Evolutionary conservation across 2,888 invertebrate species (phyloP).

Genomic region (Quadriops clusia): DNA sequence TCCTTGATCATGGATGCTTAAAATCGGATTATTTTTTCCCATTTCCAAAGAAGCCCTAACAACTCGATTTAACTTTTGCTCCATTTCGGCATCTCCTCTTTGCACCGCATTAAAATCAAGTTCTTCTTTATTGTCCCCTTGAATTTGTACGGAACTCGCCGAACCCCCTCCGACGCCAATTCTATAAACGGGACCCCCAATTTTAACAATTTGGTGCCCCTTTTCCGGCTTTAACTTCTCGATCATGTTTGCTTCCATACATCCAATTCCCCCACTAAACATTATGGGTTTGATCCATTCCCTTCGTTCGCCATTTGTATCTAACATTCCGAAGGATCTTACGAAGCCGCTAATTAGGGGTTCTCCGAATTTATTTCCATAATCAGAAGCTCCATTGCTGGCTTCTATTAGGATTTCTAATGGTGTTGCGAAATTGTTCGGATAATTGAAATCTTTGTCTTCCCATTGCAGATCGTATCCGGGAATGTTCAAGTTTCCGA

Average conservation of each 20-base stretch:
- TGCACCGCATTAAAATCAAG: conserved; percentile 96
- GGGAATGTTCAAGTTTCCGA: conserved; percentile 85
- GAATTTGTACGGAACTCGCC: conserved; percentile 90
- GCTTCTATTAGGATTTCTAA: conserved; percentile 87
- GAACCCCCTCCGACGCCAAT: conserved; percentile 98
- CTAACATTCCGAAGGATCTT: conserved; percentile 74
- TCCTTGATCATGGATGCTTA: conserved; percentile 96
- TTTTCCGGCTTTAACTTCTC: conserved; percentile 62
- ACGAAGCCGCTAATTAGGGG: conserved; percentile 87
- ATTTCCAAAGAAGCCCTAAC: conserved; percentile 86
- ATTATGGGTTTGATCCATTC: conserved; percentile 98
- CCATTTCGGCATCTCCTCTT: conserved; percentile 97
- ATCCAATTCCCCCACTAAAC: conserved; percentile 95
- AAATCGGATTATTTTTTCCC: conserved; percentile 72
- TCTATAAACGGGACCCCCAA: conserved; percentile 94
- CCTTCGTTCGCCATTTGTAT: conserved; percentile 48
- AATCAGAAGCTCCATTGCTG: conserved; percentile 96
- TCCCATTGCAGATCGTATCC: conserved; percentile 79
- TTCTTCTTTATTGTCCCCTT: conserved; percentile 75
- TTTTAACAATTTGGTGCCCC: conserved; percentile 86
- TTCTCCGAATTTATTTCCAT: conserved; percentile 98
- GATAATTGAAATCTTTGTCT: conserved; percentile 59
- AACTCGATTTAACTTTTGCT: conserved; percentile 89
- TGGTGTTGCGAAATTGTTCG: conserved; percentile 81
- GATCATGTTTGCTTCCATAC: conserved; percentile 73